Conservation (phyloP, 2,797 vertebrate species). For the Sarcophilus harrisii region DNA sequence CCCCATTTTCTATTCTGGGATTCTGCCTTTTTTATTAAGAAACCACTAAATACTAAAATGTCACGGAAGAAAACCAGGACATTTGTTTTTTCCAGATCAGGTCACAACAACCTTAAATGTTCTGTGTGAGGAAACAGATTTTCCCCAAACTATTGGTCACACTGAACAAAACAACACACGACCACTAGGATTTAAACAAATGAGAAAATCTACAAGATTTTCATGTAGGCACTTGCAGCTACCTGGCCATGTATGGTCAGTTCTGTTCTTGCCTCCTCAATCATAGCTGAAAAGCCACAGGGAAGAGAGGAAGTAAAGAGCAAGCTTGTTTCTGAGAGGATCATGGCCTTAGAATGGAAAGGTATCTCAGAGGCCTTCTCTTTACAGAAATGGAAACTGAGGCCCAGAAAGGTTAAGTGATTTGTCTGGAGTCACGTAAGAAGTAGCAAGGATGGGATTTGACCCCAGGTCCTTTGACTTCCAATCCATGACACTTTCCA, state of each 20-base stretch:
- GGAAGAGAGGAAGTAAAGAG: background rate
- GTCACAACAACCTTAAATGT: background rate
- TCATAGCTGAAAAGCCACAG: background rate
- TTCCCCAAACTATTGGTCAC: background rate
- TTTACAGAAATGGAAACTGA: background rate
- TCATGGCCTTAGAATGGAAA: background rate
- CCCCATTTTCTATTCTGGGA: background rate
- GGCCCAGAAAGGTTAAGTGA: background rate
- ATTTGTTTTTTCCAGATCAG: background rate
- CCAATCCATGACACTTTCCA: background rate
- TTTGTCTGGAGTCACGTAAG: background rate
- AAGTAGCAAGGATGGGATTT: background rate
- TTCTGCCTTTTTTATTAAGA: background rate
- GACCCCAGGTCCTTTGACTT: background rate
- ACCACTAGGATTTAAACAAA: background rate
- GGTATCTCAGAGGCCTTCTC: background rate
- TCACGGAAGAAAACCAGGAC: background rate
- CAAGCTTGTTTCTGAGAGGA: background rate
- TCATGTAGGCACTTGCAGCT: background rate
- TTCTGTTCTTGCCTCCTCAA: background rate
- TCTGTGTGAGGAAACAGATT: background rate
- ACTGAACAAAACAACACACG: no score
- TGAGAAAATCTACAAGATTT: background rate
- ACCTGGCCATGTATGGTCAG: background rate
- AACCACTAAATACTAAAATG: background rate